phyloP scores from a whole-genome alignment of 2,888 invertebrate species.

The Spodoptera picta region DNA sequence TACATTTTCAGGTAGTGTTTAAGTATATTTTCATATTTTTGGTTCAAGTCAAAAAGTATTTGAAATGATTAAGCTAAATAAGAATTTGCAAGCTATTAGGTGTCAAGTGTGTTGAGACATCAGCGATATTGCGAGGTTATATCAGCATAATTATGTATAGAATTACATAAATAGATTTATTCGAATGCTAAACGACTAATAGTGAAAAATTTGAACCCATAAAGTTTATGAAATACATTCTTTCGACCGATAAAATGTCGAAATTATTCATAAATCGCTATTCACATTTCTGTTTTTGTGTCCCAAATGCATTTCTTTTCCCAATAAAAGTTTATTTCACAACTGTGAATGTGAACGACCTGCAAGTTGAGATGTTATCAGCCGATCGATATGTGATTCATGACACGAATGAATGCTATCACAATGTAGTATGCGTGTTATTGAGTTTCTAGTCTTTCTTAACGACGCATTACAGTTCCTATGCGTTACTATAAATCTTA shows the following conservation, averaged over 20 bases:
- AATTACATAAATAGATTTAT: too few relatives aligned
- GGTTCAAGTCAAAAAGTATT: too few relatives aligned
- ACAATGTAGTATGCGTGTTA: conserved; percentile 40
- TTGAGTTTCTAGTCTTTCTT: conserved; percentile 28
- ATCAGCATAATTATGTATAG: conserved; percentile 6
- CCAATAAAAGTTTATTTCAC: conserved; percentile 7
- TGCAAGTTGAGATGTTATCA: conserved; percentile 60
- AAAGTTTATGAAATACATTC: too few relatives aligned
- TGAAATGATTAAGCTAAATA: too few relatives aligned
- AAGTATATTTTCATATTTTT: conserved; percentile 1
- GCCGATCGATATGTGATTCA: conserved; percentile 67
- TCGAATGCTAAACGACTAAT: too few relatives aligned
- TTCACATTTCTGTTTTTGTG: background rate
- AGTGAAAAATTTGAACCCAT: too few relatives aligned
- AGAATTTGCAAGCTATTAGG: too few relatives aligned
- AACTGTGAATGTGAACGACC: conserved; percentile 57
- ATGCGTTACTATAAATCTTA: background rate
- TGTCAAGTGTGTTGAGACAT: background rate
- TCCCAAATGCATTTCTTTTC: background rate
- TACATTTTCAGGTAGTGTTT: conserved; percentile 31
- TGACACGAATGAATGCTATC: conserved; percentile 48
- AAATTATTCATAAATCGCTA: background rate
- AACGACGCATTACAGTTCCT: background rate
- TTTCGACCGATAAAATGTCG: too few relatives aligned
- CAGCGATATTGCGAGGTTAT: conserved; percentile 22